A percentile compares a stretch with the other conserved stretches of the same genome.
These are phyloP conservation scores for Tachina grossa DNA, from an alignment of 2,888 invertebrate species.

Conservation along the genomic window DNA sequence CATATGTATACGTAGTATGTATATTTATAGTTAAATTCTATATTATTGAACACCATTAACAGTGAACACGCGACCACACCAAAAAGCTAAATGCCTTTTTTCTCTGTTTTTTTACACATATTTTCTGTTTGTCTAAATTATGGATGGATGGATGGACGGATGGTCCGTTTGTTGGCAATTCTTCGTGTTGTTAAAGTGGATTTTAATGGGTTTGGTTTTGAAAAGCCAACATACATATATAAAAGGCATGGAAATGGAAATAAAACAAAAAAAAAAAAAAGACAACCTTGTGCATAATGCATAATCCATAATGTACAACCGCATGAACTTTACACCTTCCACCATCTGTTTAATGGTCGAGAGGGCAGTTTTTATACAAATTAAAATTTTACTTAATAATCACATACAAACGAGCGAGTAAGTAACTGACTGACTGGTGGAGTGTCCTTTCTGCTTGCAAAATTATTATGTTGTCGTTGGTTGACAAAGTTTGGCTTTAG, in stretches of 20 bases:
- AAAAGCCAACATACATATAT: conserved; percentile 23
- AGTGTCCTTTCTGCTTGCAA: background rate
- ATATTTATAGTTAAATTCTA: conserved; percentile 47
- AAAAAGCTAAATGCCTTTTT: conserved; percentile 69
- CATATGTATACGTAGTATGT: background rate
- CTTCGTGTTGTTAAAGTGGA: conserved; percentile 57
- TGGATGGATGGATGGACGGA: conserved; percentile 67
- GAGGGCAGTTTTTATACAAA: conserved; percentile 64
- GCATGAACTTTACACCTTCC: conserved; percentile 81
- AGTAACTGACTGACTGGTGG: background rate
- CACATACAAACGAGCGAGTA: background rate
- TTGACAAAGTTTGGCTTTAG: too few species aligned
- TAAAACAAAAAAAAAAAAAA: conserved; percentile 13
- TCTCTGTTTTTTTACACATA: conserved; percentile 14
- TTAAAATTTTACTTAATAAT: conserved; percentile 62
- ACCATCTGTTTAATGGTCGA: conserved; percentile 74
- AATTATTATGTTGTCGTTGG: background rate
- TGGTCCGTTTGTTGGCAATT: conserved; percentile 55
- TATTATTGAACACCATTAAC: conserved; percentile 71
- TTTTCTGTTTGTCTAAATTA: conserved; percentile 58
- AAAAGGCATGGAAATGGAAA: conserved; percentile 36
- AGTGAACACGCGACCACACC: conserved; percentile 69
- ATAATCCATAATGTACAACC: conserved; percentile 67
- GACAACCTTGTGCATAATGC: conserved; percentile 63
- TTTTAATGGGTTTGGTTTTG: conserved; percentile 65